Percentiles rank a stretch among this genome's conserved stretches.
Conservation (phyloP, 2,797 vertebrate species). For the Nyctibius grandis region DNA sequence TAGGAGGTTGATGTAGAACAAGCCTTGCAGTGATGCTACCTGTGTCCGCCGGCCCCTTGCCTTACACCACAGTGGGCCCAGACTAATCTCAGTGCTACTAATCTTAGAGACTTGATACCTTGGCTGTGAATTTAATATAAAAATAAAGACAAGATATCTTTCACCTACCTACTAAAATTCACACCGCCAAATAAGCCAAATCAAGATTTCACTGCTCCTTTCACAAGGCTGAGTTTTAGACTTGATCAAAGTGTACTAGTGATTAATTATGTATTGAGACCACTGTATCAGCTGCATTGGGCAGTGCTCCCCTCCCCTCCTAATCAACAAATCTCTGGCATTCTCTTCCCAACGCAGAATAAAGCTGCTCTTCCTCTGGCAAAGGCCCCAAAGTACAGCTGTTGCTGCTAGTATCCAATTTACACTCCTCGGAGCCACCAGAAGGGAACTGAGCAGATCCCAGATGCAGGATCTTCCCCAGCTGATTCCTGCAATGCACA, state of each 20-base stretch:
- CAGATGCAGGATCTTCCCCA: background rate
- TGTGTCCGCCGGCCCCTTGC: fast-evolving
- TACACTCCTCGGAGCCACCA: background rate
- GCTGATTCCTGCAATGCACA: background rate
- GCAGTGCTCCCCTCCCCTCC: background rate
- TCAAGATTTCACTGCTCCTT: background rate
- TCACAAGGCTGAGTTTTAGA: background rate
- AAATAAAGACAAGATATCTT: background rate
- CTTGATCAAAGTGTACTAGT: background rate
- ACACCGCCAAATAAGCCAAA: background rate
- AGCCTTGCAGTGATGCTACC: background rate
- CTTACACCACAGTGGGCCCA: background rate
- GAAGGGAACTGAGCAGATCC: background rate
- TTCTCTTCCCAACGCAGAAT: background rate
- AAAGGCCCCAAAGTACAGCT: conserved; percentile 17
- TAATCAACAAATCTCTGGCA: conserved; percentile 4
- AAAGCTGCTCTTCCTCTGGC: conserved; percentile 38
- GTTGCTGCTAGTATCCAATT: background rate
- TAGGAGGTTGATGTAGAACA: background rate
- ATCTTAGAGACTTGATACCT: fast-evolving
- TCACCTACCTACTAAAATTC: background rate
- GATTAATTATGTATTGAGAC: background rate
- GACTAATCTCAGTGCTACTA: background rate
- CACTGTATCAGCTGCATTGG: background rate
- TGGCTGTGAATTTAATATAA: background rate